Evolutionary conservation across 2,888 invertebrate species (phyloP), one percentile per base, ranked within the genome.

Genomic region (Heterodera filipjevi): DNA sequence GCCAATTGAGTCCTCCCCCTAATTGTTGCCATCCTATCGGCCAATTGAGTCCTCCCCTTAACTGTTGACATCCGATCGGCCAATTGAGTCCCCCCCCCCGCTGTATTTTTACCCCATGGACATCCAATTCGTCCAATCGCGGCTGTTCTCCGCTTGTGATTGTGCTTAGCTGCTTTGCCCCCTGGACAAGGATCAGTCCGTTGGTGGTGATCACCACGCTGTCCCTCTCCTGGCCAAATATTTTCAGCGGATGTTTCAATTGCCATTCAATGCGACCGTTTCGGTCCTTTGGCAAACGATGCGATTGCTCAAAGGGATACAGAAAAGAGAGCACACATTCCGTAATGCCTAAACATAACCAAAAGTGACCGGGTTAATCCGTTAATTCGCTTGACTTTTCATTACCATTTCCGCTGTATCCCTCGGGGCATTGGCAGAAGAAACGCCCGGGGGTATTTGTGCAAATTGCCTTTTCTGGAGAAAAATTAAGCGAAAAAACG

Each of bases 391-490:
- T 59, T n/a, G n/a, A n/a, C n/a, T n/a, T 59, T 6, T 22, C 10
- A 19, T 84, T 83, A 46, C 89, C 89, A 74, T 89, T 88, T 27
- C 86, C 88, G 72, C 82, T 81, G 81, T 84, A 88, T 71, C 88
- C 88, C 22, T 84, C 84, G 68, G 82, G 81, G 72, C 89, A 89
- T 76, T 87, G 84, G 78, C 89, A 89, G 82, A 88, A 89, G 79
- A 81, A 89, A 71, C 85, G 81, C n/a, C 89, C 89, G 5, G 89
- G 89, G 22, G 88, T 89, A 80, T 89, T 89, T 16, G 85, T 86
- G 80, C 89, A 89, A 19, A 81, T 76, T 19, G 89, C 89, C 64
- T 87, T 81, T 32, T 79, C 68, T 68, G 33, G 16, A 68, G 32
- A 32, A n/a, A n/a, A n/a, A 59, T 59, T 59, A 22, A 22, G 27